A percentile compares a stretch with the other conserved stretches of the same genome.
phyloP scores from a whole-genome alignment of 2,888 invertebrate genomes.

The Cerastoderma edule region DNA sequence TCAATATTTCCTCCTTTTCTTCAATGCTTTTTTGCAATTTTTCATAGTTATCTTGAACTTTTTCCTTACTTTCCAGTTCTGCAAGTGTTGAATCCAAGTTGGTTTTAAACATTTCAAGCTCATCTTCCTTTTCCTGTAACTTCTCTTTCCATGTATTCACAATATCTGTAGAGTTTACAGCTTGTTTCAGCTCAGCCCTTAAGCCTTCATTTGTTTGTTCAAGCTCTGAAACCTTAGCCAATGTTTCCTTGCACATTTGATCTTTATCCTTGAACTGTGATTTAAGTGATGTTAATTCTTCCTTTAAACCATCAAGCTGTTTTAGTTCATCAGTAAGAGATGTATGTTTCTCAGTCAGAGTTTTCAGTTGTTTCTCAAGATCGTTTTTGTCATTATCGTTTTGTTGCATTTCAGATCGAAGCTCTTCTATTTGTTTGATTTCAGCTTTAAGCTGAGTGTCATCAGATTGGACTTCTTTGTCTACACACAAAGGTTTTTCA shows the following conservation, averaged over 20 bases:
- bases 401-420: conserved; percentile 3
- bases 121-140: background rate
- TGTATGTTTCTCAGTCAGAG: background rate
- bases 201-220: conserved; percentile 7
- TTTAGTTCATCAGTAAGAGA: conserved; percentile 13
- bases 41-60: conserved; percentile 1
- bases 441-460: background rate
- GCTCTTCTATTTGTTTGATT: conserved; percentile 1
- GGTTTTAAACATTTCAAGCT: conserved; percentile 17
- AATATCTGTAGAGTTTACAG: background rate
- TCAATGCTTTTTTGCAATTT: conserved; percentile 6
- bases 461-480: conserved; percentile 1
- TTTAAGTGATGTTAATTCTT: conserved; percentile 26
- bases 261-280: conserved; percentile 6
- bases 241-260: background rate
- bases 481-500: background rate
- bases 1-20: background rate
- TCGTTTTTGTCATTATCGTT: conserved; percentile 6
- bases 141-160: too few relatives aligned
- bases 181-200: conserved; percentile 13
- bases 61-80: conserved; percentile 8
- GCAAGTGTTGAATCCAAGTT: conserved; percentile 10
- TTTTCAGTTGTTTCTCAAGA: conserved; percentile 8
- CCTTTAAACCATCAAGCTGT: conserved; percentile 32
- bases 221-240: background rate